phyloP scores from a whole-genome alignment of 2,113 vertebrate genomes.

The Ursus arctos region DNA sequence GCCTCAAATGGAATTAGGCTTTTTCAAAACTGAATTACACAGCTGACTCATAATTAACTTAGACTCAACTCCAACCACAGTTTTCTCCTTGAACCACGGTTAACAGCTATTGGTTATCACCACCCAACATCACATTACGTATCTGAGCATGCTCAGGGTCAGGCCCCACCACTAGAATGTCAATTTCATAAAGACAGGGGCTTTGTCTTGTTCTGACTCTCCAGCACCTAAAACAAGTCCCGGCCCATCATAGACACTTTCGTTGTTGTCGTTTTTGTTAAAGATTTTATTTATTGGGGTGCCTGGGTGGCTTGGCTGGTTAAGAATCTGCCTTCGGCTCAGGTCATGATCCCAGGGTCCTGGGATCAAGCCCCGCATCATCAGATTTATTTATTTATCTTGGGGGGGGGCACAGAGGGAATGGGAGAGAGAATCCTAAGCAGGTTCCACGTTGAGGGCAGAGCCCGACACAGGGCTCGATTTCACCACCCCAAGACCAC shows the following conservation, averaged over 20 bases:
- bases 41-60: conserved; percentile 20
- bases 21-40: neutral
- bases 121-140: neutral
- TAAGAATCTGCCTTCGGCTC: too few species aligned
- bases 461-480: neutral
- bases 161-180: neutral
- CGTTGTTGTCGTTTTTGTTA: too few species aligned
- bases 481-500: neutral
- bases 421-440: neutral
- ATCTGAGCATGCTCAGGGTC: neutral
- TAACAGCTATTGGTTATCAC: neutral
- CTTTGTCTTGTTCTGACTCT: neutral
- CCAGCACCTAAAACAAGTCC: neutral
- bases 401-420: neutral
- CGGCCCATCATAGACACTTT: neutral
- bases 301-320: too few species aligned
- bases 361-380: too few species aligned
- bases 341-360: too few species aligned
- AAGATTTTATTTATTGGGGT: too few species aligned
- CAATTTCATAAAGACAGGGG: neutral
- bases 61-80: neutral
- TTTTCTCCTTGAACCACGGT: conserved; percentile 33
- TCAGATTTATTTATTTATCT: neutral
- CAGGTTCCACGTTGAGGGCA: neutral
- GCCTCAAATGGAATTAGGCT: neutral